Base-by-base conservation (phyloP, 2,113 vertebrate genomes). In the Tursiops truncatus region DNA sequence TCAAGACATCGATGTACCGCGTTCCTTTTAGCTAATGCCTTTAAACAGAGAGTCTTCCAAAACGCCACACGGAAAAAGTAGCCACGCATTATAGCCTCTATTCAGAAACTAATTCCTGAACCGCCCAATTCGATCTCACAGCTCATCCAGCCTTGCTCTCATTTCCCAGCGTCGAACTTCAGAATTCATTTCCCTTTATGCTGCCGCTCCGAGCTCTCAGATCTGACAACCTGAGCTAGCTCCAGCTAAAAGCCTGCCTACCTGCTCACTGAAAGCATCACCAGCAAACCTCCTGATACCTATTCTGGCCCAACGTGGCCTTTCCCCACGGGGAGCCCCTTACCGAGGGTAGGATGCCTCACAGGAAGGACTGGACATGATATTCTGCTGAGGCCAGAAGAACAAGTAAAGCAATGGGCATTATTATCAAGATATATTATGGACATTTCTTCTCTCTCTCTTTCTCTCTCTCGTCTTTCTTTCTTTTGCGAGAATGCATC, bases 41-140 rank as follows among this genome's bases (percentile, higher is more conserved):
- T 97, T 87, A 93, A 89, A 96, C 60, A 80, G 73, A 86, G 81
- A 76, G 77, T 44, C 65, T 82, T 96, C 63, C 36, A 62, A 90
- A 90, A 93, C 4, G 17, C 25, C 80, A 82, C 63, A 31, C 8
- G 8, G 83, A 44, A 77, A 80, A 94, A 92, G 68, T 44, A 89
- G 28, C n/a, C 83, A 96, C 84, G 44, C 58, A 11, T 84, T 84
- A 71, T 21, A 96, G 60, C 76, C 25, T 91, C 28, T 41, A 50
- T 84, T 92, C 87, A 94, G 76, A 96, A 94, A 80, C 80, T 77
- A 94, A 96, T 97, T 96, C 94, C 53, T 77, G 25, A 84, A n/a
- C 80, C 92, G 74, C 71, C 79, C 53, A 83, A 87, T 82, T 95
- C 94, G 77, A 50, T 94, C 92, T 89, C 89, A 86, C 83, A 80